Evolutionary conservation across 2,797 vertebrate species (phyloP).

Genomic region (Pygocentrus nattereri): DNA sequence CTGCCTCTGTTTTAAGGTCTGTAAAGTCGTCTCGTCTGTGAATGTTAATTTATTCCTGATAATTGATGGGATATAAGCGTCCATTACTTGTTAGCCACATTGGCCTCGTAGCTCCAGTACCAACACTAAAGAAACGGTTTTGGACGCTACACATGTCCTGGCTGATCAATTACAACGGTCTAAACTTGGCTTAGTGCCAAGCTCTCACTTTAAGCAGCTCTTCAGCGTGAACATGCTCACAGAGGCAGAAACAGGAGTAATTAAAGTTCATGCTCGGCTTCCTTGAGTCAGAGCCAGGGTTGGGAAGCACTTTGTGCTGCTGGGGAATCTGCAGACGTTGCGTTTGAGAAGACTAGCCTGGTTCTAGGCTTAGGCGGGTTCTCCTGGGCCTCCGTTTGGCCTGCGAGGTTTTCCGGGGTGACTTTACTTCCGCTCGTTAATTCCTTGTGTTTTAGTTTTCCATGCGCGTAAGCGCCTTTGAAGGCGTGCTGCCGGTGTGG

Average conservation of each 20-base stretch:
- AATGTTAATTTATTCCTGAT: too few species aligned
- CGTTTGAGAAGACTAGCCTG: neutral
- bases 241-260: slow-evolving; percentile 26
- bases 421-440: neutral
- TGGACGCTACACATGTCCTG: too few species aligned
- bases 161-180: too few species aligned
- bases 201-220: too few species aligned
- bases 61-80: too few species aligned
- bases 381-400: neutral
- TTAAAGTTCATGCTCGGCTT: slow-evolving; percentile 55
- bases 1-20: too few species aligned
- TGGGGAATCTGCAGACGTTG: neutral
- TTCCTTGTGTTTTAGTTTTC: neutral
- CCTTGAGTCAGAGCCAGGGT: slow-evolving; percentile 43
- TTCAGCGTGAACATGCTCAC: too few species aligned
- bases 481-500: neutral
- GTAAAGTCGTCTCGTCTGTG: too few species aligned
- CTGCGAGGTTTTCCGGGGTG: neutral
- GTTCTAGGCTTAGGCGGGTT: neutral
- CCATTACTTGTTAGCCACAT: too few species aligned
- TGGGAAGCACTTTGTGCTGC: neutral
- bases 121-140: too few species aligned
- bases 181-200: too few species aligned
- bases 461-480: neutral
- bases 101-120: too few species aligned